Evolutionary conservation across 2,888 invertebrate genomes (phyloP).

Genomic region (Leucophora obtusa): DNA sequence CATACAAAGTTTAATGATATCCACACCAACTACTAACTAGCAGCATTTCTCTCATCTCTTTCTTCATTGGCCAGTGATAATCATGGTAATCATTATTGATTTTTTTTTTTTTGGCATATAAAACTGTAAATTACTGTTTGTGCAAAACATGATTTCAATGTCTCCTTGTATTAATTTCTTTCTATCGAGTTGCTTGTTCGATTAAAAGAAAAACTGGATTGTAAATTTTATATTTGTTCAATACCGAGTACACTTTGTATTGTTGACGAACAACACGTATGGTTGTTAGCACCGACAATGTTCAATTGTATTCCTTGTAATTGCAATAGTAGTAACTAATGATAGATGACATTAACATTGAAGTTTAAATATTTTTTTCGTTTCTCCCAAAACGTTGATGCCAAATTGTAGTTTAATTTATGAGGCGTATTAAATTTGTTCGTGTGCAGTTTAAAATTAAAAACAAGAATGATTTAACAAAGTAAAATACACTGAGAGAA

Average conservation of each 20-base stretch:
- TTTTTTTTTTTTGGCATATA: constrained; percentile 24
- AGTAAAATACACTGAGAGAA: too few relatives aligned
- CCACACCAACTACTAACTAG: neutral
- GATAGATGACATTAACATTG: constrained; percentile 52
- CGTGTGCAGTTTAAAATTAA: neutral
- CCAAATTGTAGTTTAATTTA: constrained; percentile 36
- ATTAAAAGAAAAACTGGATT: too few relatives aligned
- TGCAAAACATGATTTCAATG: neutral
- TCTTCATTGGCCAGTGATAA: constrained; percentile 3
- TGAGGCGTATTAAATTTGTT: constrained; percentile 24
- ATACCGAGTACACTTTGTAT: neutral
- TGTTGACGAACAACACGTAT: neutral
- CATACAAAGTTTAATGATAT: constrained; percentile 56
- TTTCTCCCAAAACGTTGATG: neutral
- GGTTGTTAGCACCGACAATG: neutral
- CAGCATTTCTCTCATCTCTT: neutral
- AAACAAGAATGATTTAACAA: neutral
- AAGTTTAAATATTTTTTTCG: constrained; percentile 19
- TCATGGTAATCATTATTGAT: constrained; percentile 10
- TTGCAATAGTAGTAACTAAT: neutral
- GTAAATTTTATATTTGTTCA: too few relatives aligned
- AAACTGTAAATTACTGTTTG: constrained; percentile 9
- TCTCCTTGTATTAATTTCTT: neutral
- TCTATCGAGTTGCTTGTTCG: neutral
- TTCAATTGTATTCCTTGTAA: constrained; percentile 18